Base-by-base conservation (phyloP, 2,888 invertebrate species). In the Drosophila paranaensis region DNA sequence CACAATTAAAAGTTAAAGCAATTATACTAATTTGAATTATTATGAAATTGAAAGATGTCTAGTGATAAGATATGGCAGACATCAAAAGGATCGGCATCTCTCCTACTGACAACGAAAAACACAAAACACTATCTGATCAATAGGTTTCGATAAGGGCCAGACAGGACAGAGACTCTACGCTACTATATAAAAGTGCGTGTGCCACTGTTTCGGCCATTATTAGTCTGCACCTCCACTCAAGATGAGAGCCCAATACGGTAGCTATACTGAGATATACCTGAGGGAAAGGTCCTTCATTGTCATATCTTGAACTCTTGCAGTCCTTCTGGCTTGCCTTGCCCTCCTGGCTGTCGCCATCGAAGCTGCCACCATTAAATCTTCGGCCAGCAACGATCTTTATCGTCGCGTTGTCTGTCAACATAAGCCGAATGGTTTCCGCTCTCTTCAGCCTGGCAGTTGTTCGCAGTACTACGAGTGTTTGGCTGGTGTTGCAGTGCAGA, bases 201-300 rank as follows among this genome's bases (percentile, higher is more conserved):
- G 50, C 37, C 27, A 37, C 54, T 1, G 20, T n/a, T 11, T 39
- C 14, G 39, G n/a, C 25, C 25, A 13, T 43, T 39, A 48, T 42
- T 60, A 42, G 53, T 5, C 11, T 27, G 11, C 6, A n/a, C 14
- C 6, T 10, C 10, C 16, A 51, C 30, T 64, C 61, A 61, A n/a
- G 48, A 72, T 72, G 73, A 53, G 39, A 45, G 11, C 54, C 13
- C 30, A 67, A 6, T 40, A 45, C 43, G 66, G 73, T 73, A 71
- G 16, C 11, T 16, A 16, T 42, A 50, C 3, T n/a, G 27, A 16
- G 13, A 14, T 2, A 25, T 35, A 45, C n/a, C 30, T 9, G 1
- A 4, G 8, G 13, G 8, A 8, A n/a, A 27, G 54, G 20, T 14
- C 40, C 39, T 54, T 54, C n/a, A 54, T n/a, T 30, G 27, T 40